A percentile compares a stretch with the other conserved stretches of the same genome.
Evolutionary conservation across 1,140 invertebrate species (phyloP).

Genomic region (Monochamus saltuarius): DNA sequence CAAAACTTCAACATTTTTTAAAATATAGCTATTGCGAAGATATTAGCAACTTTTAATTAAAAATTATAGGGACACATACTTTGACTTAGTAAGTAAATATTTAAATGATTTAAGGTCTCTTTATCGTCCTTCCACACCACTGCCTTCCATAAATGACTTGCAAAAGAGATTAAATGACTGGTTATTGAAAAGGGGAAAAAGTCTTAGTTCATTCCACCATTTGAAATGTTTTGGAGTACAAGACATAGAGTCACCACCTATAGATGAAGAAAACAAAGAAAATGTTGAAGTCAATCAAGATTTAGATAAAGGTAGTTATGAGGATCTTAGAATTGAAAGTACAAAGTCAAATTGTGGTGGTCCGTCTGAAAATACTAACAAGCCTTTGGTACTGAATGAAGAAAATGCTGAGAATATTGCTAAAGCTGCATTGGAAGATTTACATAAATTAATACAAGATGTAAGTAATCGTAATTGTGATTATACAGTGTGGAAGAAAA

Average conservation of each 20-base stretch:
- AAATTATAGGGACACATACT: too few species aligned
- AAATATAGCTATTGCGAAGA: too few species aligned
- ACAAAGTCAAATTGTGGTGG: neutral
- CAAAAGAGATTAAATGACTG: constrained; percentile 54
- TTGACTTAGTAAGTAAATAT: too few species aligned
- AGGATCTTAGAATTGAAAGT: constrained; percentile 31
- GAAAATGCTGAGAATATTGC: constrained; percentile 27
- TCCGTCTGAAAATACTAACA: constrained; percentile 7
- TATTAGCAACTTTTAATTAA: too few species aligned
- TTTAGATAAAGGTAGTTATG: constrained; percentile 30
- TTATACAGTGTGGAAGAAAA: too few species aligned
- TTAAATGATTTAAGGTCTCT: constrained; percentile 2
- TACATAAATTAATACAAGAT: constrained; percentile 48
- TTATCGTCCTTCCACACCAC: constrained; percentile 23
- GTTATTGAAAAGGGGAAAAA: constrained; percentile 55
- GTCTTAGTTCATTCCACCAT: constrained; percentile 55
- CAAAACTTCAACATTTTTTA: too few species aligned
- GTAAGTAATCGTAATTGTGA: too few species aligned
- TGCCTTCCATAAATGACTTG: constrained; percentile 43
- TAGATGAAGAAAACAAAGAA: constrained; percentile 58
- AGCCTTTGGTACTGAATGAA: neutral
- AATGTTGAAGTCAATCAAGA: constrained; percentile 54
- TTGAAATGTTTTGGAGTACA: constrained; percentile 57
- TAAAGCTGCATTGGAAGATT: constrained; percentile 46
- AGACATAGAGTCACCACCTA: constrained; percentile 37